Evolutionary conservation across 1,140 invertebrate species (phyloP).

Genomic region (Pogonomyrmex californicus): DNA sequence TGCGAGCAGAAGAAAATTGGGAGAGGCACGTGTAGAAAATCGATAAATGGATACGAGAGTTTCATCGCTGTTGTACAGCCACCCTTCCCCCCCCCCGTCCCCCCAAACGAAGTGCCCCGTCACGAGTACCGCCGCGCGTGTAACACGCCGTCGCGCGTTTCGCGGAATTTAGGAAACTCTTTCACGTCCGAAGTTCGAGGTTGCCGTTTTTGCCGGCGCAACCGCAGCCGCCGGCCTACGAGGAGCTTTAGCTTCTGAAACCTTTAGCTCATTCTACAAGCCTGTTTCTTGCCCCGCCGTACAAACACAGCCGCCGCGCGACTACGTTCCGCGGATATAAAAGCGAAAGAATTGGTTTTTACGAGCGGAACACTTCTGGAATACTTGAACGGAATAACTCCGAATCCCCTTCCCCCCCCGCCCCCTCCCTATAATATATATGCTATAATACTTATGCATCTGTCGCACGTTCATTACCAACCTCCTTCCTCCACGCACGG

Average conservation of each 20-base stretch:
- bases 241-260: constrained; percentile 34
- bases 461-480: constrained; percentile 62
- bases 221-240: constrained; percentile 45
- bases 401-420: neutral
- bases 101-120: constrained; percentile 40
- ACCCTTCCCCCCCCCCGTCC: neutral
- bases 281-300: constrained; percentile 43
- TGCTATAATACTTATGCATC: constrained; percentile 34
- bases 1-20: constrained; percentile 12
- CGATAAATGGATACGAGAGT: constrained; percentile 56
- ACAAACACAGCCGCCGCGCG: constrained; percentile 17
- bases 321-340: constrained; percentile 66
- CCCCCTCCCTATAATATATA: too few species aligned
- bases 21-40: constrained; percentile 38
- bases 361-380: constrained; percentile 74
- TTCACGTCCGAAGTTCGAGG: constrained; percentile 57
- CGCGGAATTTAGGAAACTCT: constrained; percentile 52
- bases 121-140: constrained; percentile 21
- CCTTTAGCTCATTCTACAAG: constrained; percentile 40
- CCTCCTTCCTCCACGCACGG: constrained; percentile 12
- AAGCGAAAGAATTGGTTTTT: constrained; percentile 79
- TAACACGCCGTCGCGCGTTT: constrained; percentile 35
- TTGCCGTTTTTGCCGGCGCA: constrained; percentile 47
- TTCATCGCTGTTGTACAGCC: constrained; percentile 52
- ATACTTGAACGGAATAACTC: constrained; percentile 65